Evolutionary conservation across 2,113 vertebrate genomes (phyloP), one percentile per base, ranked within the genome.

Genomic region (Synchiropus splendidus): DNA sequence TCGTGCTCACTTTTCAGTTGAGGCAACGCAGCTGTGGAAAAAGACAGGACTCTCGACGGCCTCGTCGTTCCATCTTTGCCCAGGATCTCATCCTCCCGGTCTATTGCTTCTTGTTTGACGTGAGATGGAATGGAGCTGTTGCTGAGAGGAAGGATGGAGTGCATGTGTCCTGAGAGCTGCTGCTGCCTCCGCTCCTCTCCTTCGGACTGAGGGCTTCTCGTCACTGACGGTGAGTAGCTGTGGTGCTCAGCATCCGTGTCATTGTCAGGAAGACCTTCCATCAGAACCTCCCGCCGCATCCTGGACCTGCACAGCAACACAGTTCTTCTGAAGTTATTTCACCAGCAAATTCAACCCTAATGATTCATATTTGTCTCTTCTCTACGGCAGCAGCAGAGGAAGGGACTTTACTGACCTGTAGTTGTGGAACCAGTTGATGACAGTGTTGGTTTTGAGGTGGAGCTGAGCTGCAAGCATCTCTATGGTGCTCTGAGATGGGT

Each of bases 381-480:
- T 5, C n/a, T n/a, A 27, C 21, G 21, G n/a, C 8, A 64, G 15
- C n/a, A 57, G 16, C 11, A 41, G 18, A 42, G 6, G 14, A 6
- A 42, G 30, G 33, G 4, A 35, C 1, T 32, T 15, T 15, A 67
- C 77, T 72, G 68, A 90, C 95, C 95, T 94, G 89, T 98, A 97
- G 80, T 99, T 99, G 77, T 99, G 95, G 80, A 99, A 99, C 95
- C 95, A 99, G 81, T 98, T 98, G 87, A 99, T 97, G 78, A 99
- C 94, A 0, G 95, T 99, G 86, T 96, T 98, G 65, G 93, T 98
- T 78, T 92, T 94, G 57, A 98, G 94, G 72, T 91, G 90, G 58
- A 99, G 93, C 72, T 93, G 90, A 38, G 90, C 83, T 12, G 94
- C 94, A 17, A 99, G 86, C 51, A 91, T 78, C 76, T 99, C 94